Conservation (phyloP, 2,113 vertebrate genomes). For the Halcyon senegalensis region DNA sequence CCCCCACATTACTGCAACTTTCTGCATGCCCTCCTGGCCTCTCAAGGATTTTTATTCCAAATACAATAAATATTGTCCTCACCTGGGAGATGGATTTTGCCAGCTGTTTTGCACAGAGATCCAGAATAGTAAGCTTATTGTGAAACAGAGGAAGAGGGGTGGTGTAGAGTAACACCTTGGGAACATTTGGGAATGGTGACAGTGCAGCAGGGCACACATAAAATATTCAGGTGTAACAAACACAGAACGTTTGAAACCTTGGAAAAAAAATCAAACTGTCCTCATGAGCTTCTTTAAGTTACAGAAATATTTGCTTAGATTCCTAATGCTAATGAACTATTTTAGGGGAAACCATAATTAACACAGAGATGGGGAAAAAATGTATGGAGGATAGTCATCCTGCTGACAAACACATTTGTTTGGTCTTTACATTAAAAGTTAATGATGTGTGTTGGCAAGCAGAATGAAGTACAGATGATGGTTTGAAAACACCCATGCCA, state of each 20-base stretch:
- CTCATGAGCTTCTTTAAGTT: background rate
- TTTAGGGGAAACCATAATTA: constrained; percentile 8
- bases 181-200: background rate
- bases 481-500: constrained; percentile 38
- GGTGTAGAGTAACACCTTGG: background rate
- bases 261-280: background rate
- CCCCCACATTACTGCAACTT: background rate
- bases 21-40: background rate
- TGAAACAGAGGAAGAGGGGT: background rate
- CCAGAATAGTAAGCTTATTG: background rate
- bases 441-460: constrained; percentile 37
- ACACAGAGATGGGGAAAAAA: constrained; percentile 6
- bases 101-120: background rate
- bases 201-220: background rate
- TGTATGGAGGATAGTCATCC: background rate
- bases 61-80: background rate
- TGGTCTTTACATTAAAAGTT: constrained; percentile 52
- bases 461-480: constrained; percentile 40
- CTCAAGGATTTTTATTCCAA: background rate
- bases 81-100: background rate
- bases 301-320: background rate
- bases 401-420: constrained; percentile 57
- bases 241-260: background rate
- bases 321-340: background rate
- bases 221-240: background rate